These are phyloP conservation scores for Pseudochirops corinnae DNA, from an alignment of 2,797 vertebrate species.

Conservation along the genomic window DNA sequence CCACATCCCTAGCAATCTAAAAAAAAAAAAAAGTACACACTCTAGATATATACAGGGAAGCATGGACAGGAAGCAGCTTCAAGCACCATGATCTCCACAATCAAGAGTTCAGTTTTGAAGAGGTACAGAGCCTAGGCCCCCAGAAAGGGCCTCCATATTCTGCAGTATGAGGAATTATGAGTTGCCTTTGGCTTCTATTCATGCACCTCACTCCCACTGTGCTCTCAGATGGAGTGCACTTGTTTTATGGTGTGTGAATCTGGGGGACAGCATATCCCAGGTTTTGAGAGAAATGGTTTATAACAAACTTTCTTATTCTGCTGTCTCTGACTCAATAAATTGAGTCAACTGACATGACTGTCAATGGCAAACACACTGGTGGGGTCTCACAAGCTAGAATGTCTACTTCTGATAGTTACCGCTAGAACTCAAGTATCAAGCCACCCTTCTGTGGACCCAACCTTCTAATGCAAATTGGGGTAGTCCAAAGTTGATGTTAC, in stretches of 20 bases:
- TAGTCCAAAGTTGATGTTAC: not conserved
- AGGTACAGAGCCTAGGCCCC: no score
- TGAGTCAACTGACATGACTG: not conserved
- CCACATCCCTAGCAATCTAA: no score
- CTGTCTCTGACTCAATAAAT: not conserved
- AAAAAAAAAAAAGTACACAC: no score
- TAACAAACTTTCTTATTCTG: not conserved
- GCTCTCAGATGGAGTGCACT: not conserved
- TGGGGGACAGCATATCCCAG: not conserved
- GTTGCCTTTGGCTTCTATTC: no score
- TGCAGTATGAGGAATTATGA: no score
- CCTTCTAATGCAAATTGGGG: not conserved
- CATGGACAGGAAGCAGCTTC: no score
- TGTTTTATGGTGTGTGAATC: not conserved
- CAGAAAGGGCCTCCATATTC: no score
- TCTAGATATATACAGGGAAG: no score
- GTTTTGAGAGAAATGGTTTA: not conserved
- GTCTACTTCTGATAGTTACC: not conserved
- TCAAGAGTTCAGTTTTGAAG: no score
- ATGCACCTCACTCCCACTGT: no score
- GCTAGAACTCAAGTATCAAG: no score
- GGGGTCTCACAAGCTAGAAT: not conserved
- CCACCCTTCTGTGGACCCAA: not conserved
- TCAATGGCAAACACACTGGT: not conserved
- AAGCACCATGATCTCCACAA: no score